phyloP scores from a whole-genome alignment of 2,113 vertebrate species.

The Anguilla rostrata region DNA sequence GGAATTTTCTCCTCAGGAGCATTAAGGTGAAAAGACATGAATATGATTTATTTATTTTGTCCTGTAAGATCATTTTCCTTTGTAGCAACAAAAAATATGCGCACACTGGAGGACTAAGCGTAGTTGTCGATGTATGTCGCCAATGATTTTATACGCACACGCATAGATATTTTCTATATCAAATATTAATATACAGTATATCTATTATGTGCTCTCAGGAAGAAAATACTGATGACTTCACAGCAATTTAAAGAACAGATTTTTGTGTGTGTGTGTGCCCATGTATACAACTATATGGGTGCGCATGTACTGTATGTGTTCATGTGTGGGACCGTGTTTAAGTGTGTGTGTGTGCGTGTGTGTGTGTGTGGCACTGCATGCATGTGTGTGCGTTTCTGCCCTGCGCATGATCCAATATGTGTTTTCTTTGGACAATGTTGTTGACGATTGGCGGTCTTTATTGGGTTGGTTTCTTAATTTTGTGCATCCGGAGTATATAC shows the following conservation, averaged over 20 bases:
- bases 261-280: conserved; percentile 4
- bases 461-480: too few species aligned
- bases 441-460: neutral
- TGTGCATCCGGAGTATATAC: too few species aligned
- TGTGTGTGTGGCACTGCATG: neutral
- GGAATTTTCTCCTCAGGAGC: neutral
- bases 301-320: neutral
- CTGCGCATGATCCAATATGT: too few species aligned
- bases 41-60: neutral
- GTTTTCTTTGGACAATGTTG: neutral
- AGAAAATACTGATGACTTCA: too few species aligned
- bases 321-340: conserved; percentile 6
- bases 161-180: too few species aligned
- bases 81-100: conserved; percentile 10
- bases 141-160: too few species aligned
- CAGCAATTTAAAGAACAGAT: too few species aligned
- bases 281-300: neutral
- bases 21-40: neutral
- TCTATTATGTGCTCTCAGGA: too few species aligned
- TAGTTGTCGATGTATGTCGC: neutral
- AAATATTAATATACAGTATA: too few species aligned
- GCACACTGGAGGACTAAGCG: conserved; percentile 7
- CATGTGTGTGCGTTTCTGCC: neutral
- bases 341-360: neutral
- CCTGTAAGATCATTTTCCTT: neutral